phyloP scores from a whole-genome alignment of 2,113 vertebrate genomes.

The Coreoperca whiteheadi region DNA sequence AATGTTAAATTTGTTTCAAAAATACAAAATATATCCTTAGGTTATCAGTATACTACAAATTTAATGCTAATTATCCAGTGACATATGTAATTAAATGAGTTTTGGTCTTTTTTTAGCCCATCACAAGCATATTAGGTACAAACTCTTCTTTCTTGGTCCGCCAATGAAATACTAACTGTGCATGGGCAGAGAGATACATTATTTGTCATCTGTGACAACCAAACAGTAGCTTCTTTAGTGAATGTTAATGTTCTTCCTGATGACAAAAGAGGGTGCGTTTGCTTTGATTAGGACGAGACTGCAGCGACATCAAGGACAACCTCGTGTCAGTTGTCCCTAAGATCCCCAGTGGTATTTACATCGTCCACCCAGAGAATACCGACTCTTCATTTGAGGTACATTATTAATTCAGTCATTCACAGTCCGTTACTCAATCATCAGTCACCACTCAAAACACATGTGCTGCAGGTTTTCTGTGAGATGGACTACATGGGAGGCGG shows the following conservation, averaged over 20 bases:
- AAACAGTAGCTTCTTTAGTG: not conserved
- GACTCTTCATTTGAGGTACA: conserved; percentile 91
- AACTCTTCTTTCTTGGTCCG: not conserved
- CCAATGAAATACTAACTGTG: not conserved
- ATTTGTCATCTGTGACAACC: not conserved
- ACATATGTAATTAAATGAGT: not conserved
- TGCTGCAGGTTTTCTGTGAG: conserved; percentile 92
- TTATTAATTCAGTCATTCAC: not conserved
- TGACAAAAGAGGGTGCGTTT: conserved; percentile 18
- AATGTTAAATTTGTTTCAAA: not conserved
- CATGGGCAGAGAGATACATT: not conserved
- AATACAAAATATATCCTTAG: not conserved
- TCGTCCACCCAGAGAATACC: conserved; percentile 91
- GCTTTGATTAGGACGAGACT: conserved; percentile 87
- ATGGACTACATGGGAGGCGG: conserved; percentile 96
- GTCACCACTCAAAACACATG: conserved; percentile 5
- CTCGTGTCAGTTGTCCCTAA: conserved; percentile 88
- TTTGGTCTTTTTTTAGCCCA: not conserved
- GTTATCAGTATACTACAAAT: not conserved
- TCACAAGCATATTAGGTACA: no score
- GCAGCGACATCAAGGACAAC: conserved; percentile 92
- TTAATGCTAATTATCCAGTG: not conserved
- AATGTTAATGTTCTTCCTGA: not conserved
- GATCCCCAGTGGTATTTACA: conserved; percentile 94
- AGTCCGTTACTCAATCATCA: not conserved